Conservation (phyloP, 2,113 vertebrate genomes). For the Takifugu bimaculatus region DNA sequence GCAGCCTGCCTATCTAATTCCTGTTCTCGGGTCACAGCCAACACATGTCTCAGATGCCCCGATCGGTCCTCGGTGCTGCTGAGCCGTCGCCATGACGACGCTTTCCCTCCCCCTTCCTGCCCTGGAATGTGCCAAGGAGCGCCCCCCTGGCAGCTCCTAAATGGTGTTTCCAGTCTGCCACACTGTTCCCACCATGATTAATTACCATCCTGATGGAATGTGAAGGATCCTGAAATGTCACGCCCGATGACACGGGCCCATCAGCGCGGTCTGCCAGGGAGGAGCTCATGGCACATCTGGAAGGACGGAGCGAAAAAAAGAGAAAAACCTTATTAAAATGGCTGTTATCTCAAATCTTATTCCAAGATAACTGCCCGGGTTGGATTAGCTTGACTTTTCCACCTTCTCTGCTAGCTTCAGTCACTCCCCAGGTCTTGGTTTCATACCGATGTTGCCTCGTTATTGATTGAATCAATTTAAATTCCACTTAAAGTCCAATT, state of each 20-base stretch:
- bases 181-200: slow-evolving; percentile 71
- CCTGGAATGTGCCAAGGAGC: slow-evolving; percentile 27
- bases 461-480: slow-evolving; percentile 6
- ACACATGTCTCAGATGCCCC: slow-evolving; percentile 34
- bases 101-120: slow-evolving; percentile 22
- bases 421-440: neutral
- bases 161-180: slow-evolving; percentile 46
- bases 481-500: slow-evolving; percentile 25
- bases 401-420: no score
- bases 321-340: slow-evolving; percentile 34
- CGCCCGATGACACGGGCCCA: slow-evolving; percentile 60
- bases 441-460: neutral
- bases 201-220: slow-evolving; percentile 73
- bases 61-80: slow-evolving; percentile 26
- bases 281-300: slow-evolving; percentile 53
- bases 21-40: slow-evolving; percentile 20
- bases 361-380: neutral
- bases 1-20: slow-evolving; percentile 7
- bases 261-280: slow-evolving; percentile 55
- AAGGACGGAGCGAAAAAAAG: slow-evolving; percentile 24
- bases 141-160: slow-evolving; percentile 42
- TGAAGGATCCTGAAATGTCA: slow-evolving; percentile 72
- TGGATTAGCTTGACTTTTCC: neutral
- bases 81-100: slow-evolving; percentile 49
- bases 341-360: slow-evolving; percentile 19